These are phyloP conservation scores for Leptinotarsa juncta DNA, from an alignment of 2,888 invertebrate species.

Conservation along the genomic window DNA sequence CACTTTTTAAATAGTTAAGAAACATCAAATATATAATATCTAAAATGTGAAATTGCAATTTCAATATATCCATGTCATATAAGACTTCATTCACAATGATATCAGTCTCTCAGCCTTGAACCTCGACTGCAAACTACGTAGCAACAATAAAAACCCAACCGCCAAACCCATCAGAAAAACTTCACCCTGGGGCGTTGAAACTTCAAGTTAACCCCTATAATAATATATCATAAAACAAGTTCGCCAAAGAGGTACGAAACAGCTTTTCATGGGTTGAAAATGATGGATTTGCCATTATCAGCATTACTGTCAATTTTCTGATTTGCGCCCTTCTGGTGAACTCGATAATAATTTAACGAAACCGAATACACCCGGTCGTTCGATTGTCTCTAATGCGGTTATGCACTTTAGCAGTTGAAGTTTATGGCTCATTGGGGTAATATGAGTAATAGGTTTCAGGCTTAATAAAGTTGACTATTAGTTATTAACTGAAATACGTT, in stretches of 20 bases:
- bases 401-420: conserved; percentile 30
- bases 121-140: too few species aligned
- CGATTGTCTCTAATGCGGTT: conserved; percentile 27
- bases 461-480: conserved; percentile 5
- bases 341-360: conserved; percentile 7
- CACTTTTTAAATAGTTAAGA: too few species aligned
- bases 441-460: conserved; percentile 6
- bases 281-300: conserved; percentile 37
- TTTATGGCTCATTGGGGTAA: conserved; percentile 30
- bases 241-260: conserved; percentile 2
- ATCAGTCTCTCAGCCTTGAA: too few species aligned
- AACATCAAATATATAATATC: too few species aligned
- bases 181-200: conserved; percentile 15
- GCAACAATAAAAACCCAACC: conserved; percentile 12
- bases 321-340: conserved; percentile 27
- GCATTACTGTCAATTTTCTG: conserved; percentile 34
- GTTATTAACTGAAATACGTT: background rate
- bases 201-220: conserved; percentile 4
- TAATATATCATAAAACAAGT: conserved; percentile 9
- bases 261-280: background rate
- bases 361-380: conserved; percentile 1
- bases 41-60: too few species aligned
- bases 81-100: too few species aligned
- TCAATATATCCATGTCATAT: too few species aligned
- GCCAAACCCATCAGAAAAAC: conserved; percentile 5